phyloP scores from a whole-genome alignment of 2,888 invertebrate species.

The Sialis fuliginosa region DNA sequence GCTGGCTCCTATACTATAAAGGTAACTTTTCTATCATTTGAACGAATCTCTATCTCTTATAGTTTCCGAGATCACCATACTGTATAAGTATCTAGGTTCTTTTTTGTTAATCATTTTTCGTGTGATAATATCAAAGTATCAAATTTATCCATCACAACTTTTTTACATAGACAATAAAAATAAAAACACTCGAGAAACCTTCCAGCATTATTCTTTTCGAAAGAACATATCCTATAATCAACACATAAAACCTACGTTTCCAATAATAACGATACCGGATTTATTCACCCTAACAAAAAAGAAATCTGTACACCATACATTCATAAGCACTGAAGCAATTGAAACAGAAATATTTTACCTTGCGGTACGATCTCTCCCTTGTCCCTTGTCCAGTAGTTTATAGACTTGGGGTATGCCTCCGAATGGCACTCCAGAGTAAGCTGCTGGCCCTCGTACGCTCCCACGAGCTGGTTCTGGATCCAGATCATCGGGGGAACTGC shows the following conservation, averaged over 20 bases:
- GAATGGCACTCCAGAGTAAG: slow-evolving; percentile 54
- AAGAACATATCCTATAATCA: background rate
- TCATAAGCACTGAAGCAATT: too few relatives aligned
- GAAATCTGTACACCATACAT: background rate
- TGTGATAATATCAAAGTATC: too few relatives aligned
- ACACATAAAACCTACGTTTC: background rate
- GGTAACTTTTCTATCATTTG: too few relatives aligned
- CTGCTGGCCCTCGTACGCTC: slow-evolving; percentile 44
- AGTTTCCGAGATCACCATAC: too few relatives aligned
- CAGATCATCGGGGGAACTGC: slow-evolving; percentile 57
- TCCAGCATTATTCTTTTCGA: background rate
- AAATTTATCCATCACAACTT: too few relatives aligned
- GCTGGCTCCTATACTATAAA: too few relatives aligned
- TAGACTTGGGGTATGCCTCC: slow-evolving; percentile 55
- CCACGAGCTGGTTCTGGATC: slow-evolving; percentile 53
- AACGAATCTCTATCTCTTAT: too few relatives aligned
- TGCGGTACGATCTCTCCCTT: slow-evolving; percentile 42
- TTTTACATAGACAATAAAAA: too few relatives aligned
- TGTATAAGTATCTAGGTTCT: too few relatives aligned
- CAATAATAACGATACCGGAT: background rate
- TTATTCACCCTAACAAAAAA: background rate
- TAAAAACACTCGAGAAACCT: too few relatives aligned
- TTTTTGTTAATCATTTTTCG: too few relatives aligned
- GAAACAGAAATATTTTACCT: slow-evolving; percentile 25
- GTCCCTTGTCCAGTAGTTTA: slow-evolving; percentile 55